Conservation (phyloP, 2,888 invertebrate genomes). For the Rotaria macrura region DNA sequence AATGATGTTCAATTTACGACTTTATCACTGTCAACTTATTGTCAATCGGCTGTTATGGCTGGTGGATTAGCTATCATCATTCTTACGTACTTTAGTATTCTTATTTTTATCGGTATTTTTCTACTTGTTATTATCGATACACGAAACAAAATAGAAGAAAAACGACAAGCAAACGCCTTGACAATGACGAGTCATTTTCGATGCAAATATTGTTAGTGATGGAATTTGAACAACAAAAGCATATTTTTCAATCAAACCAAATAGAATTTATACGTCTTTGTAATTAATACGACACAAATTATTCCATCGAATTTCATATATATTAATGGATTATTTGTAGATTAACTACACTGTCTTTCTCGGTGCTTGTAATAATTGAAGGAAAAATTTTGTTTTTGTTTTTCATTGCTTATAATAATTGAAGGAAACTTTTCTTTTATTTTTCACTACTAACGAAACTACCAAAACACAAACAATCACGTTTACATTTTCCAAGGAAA, state of each 20-base stretch:
- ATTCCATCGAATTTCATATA: too few relatives aligned
- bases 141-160: neutral
- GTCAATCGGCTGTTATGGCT: neutral
- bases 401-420: too few relatives aligned
- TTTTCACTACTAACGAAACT: too few relatives aligned
- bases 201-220: too few relatives aligned
- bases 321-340: too few relatives aligned
- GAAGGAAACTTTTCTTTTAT: too few relatives aligned
- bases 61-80: neutral
- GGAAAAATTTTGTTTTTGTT: too few relatives aligned
- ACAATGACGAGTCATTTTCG: neutral
- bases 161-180: neutral
- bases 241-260: neutral
- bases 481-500: too few relatives aligned
- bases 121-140: neutral
- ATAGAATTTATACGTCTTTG: neutral
- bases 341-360: too few relatives aligned
- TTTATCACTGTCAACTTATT: neutral
- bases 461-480: too few relatives aligned
- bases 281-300: neutral
- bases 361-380: too few relatives aligned
- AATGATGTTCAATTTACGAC: neutral
- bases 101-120: neutral
- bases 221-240: neutral
- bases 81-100: neutral